A percentile compares a stretch with the other conserved stretches of the same genome.
Conservation (phyloP, 1,140 invertebrate species). For the Diuraphis noxia region DNA sequence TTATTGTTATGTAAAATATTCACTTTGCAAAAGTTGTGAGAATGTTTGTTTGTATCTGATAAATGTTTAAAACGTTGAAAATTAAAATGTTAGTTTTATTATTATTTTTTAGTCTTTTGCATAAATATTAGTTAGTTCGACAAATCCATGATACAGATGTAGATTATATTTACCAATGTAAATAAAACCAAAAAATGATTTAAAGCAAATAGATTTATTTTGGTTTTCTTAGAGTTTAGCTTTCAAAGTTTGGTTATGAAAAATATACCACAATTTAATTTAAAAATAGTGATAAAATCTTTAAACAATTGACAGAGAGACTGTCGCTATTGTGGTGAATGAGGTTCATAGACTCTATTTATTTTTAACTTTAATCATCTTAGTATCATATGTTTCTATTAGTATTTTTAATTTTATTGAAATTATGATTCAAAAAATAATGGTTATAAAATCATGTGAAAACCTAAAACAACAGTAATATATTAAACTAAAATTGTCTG, state of each 20-base stretch:
- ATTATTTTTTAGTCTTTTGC: not conserved
- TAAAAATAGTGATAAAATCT: not conserved
- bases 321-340: not conserved
- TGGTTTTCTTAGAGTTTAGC: too few species aligned
- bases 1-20: not conserved
- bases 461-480: not conserved
- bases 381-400: not conserved
- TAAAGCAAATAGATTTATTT: not conserved
- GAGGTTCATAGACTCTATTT: not conserved
- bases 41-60: too few species aligned
- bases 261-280: not conserved
- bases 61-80: not conserved
- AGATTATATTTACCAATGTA: not conserved
- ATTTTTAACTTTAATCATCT: not conserved
- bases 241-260: not conserved
- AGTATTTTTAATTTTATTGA: not conserved
- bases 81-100: not conserved
- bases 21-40: not conserved
- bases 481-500: not conserved
- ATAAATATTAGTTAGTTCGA: not conserved
- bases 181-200: not conserved
- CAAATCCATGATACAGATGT: not conserved
- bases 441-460: not conserved
- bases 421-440: not conserved
- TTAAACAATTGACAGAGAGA: not conserved